phyloP scores from a whole-genome alignment of 2,888 invertebrate genomes.

The Salpingus planirostris region DNA sequence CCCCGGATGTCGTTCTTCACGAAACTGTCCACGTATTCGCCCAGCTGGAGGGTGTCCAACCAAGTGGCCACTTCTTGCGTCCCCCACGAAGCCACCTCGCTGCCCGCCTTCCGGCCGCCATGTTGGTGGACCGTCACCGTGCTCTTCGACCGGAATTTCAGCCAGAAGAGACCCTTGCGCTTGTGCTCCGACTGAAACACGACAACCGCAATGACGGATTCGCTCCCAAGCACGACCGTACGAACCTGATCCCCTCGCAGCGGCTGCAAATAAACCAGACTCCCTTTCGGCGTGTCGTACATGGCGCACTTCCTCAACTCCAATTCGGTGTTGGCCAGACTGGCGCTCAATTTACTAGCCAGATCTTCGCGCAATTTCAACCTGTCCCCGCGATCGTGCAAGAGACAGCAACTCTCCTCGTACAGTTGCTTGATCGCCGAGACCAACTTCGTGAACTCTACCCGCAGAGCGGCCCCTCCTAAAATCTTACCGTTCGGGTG shows the following conservation, averaged over 20 bases:
- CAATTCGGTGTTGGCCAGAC: slow-evolving; percentile 60
- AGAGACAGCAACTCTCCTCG: slow-evolving; percentile 61
- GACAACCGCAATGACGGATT: background rate
- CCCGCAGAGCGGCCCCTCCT: slow-evolving; percentile 61
- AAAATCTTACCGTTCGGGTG: slow-evolving; percentile 76
- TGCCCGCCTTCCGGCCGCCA: slow-evolving; percentile 41
- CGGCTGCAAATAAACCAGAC: slow-evolving; percentile 50
- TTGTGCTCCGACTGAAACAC: slow-evolving; percentile 41
- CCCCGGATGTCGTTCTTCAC: slow-evolving; percentile 87
- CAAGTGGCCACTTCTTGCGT: slow-evolving; percentile 83
- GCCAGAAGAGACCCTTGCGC: slow-evolving; percentile 59
- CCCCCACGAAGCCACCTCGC: slow-evolving; percentile 65
- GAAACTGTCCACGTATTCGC: slow-evolving; percentile 87
- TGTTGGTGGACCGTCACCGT: slow-evolving; percentile 40
- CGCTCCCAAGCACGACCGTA: background rate
- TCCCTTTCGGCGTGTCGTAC: slow-evolving; percentile 47
- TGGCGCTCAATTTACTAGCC: slow-evolving; percentile 58
- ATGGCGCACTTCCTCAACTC: slow-evolving; percentile 62
- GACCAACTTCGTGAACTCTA: slow-evolving; percentile 69
- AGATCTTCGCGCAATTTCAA: slow-evolving; percentile 57
- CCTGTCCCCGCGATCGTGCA: slow-evolving; percentile 59
- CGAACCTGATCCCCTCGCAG: slow-evolving; percentile 46
- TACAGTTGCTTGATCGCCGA: slow-evolving; percentile 56
- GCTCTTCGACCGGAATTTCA: slow-evolving; percentile 49
- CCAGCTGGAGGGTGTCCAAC: slow-evolving; percentile 80